Base-by-base conservation (phyloP, 2,797 vertebrate species). In the Centropyge bicolor region DNA sequence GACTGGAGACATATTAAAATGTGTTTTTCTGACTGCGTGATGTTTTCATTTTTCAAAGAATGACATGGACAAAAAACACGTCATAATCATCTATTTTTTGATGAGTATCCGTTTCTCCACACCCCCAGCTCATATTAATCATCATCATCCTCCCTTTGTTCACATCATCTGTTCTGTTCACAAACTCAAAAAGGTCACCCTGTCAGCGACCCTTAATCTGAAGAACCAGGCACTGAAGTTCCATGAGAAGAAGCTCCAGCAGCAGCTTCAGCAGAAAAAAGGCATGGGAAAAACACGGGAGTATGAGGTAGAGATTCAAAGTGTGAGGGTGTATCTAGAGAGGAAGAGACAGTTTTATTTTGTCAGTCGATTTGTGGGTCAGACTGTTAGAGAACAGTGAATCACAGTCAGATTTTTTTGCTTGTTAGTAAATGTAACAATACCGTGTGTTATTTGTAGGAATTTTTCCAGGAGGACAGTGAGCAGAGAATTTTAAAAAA, bases 181-280 rank as follows among this genome's bases (percentile, higher is more conserved):
- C 27, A 72, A 63, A 76, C 55, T 41, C 16, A 40, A 74, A 79
- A 86, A 90, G 91, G 41, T 65, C 27, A 48, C 66, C 36, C 87
- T 89, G 72, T 8, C 87, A 69, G 83, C 90, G 68, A 90, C 22
- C 41, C 72, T 85, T 11, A 49, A 52, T 36, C 46, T 87, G 70
- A 90, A 90, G 76, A 90, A 86, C 78, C 73, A 73, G 48, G 59
- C 76, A 10, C 48, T 93, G 74, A 86, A 62, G 63, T 20, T 24
- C n/a, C 16, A 78, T 0, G 64, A 76, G 74, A 92, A 70, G 48
- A 92, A 81, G 51, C 83, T 93, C 38, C 82, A 87, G 86, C 87
- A 85, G 81, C 86, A 92, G 80, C 81, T 92, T 35, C 81, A 80
- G 6, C 84, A 87, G 60, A 88, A 67, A 41, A 84, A 70, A 63